Evolutionary conservation across 2,888 invertebrate species (phyloP), one percentile per base, ranked within the genome.

Genomic region (Liodrosophila aerea): DNA sequence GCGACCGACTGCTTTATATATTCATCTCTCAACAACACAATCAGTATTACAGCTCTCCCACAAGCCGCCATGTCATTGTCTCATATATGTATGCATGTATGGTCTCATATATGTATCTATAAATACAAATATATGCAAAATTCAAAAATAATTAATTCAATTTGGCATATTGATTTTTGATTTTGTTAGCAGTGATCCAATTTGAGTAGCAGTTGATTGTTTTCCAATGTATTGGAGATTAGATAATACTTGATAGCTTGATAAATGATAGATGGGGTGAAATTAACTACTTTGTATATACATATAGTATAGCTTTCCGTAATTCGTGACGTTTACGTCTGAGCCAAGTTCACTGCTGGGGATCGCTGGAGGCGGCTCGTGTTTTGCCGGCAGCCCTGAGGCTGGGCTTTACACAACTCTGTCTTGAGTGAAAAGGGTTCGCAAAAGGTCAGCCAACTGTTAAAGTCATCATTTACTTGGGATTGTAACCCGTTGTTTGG

Each of bases 301-400:
- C n/a, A n/a, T n/a, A n/a, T n/a, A n/a, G n/a, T n/a, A n/a, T n/a
- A 11, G 9, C 1, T 22, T 15, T 30, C 8, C 45, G 7, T 58
- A 56, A 59, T 47, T 74, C 77, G 74, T 66, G 72, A 67, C 16
- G 7, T 37, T 37, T n/a, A 15, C 18, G 68, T 34, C 39, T 51
- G 56, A 36, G 57, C 56, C 69, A 77, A 81, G 85, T 84, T 84
- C 82, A 78, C 65, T 60, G 74, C 56, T 59, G 76, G 65, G 50
- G 63, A 67, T 61, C 57, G 41, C 7, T 18, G 39, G 22, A 22
- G 45, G 59, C 52, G 56, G 39, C 11, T 34, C 11, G 11, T 5
- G 7, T 7, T 33, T n/a, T 46, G 30, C 29, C 52, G 22, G 51
- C 44, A 27, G 69, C 44, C 54, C 7, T 9, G 13, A 11, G 58